Evolutionary conservation across 2,888 invertebrate species (phyloP).

Genomic region (Patella caerulea): DNA sequence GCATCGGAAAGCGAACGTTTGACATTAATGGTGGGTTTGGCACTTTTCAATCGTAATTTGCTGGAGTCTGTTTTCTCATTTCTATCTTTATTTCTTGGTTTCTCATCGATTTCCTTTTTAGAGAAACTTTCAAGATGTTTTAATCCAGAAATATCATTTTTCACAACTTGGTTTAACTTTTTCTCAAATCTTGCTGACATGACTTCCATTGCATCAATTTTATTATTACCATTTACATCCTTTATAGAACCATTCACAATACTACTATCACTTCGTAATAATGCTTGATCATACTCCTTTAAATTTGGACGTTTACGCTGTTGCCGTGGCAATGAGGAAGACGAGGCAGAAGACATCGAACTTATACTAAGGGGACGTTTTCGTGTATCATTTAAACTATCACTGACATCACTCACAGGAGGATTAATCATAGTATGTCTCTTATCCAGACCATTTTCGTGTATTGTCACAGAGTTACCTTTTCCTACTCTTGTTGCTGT

Average conservation of each 20-base stretch:
- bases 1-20: conserved; percentile 1
- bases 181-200: not conserved
- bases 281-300: conserved; percentile 33
- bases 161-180: not conserved
- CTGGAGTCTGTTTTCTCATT: not conserved
- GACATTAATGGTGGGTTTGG: conserved; percentile 6
- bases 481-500: conserved; percentile 35
- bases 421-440: conserved; percentile 10
- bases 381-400: conserved; percentile 61
- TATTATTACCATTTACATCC: conserved; percentile 18
- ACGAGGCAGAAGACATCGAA: conserved; percentile 69
- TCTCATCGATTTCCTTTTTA: not conserved
- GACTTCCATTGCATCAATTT: conserved; percentile 13
- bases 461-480: not conserved
- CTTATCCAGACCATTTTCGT: conserved; percentile 15
- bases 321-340: conserved; percentile 64
- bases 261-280: conserved; percentile 10
- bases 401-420: not conserved
- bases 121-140: conserved; percentile 9
- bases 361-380: conserved; percentile 70
- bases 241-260: conserved; percentile 4
- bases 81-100: not conserved
- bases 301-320: conserved; percentile 58
- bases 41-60: not conserved
- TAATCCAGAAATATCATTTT: conserved; percentile 7